Conservation (phyloP, 2,888 invertebrate genomes). For the Acleris sparsana region DNA sequence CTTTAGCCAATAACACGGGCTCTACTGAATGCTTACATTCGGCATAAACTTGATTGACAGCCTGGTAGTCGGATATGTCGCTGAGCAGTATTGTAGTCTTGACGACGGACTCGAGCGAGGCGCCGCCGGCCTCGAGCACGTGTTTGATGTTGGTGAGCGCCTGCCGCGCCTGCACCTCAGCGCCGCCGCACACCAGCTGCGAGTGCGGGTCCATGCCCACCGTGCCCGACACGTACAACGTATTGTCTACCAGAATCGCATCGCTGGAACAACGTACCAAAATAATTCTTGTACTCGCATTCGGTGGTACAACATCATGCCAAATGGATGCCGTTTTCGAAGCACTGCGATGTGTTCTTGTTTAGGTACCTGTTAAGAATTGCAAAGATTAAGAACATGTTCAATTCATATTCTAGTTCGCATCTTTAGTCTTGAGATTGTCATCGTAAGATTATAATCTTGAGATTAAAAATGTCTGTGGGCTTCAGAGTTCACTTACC, state of each 20-base stretch:
- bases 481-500: too few relatives aligned
- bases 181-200: conserved; percentile 89
- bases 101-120: conserved; percentile 88
- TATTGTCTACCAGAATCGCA: conserved; percentile 91
- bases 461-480: too few relatives aligned
- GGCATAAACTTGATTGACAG: conserved; percentile 92
- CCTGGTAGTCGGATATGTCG: conserved; percentile 91
- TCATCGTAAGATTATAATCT: too few relatives aligned
- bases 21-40: conserved; percentile 85
- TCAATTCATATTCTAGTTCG: too few relatives aligned
- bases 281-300: neutral
- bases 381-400: too few relatives aligned
- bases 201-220: conserved; percentile 90
- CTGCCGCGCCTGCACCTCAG: conserved; percentile 88
- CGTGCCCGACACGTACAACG: conserved; percentile 94
- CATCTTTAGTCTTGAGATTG: too few relatives aligned
- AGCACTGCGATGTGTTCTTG: too few relatives aligned
- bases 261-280: conserved; percentile 84
- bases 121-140: conserved; percentile 89
- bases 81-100: conserved; percentile 93
- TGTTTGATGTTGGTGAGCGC: conserved; percentile 91
- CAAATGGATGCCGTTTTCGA: too few relatives aligned
- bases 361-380: too few relatives aligned
- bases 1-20: too few relatives aligned
- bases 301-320: too few relatives aligned